Evolutionary conservation across 2,797 vertebrate genomes (phyloP).

Genomic region (Rhinella marina): DNA sequence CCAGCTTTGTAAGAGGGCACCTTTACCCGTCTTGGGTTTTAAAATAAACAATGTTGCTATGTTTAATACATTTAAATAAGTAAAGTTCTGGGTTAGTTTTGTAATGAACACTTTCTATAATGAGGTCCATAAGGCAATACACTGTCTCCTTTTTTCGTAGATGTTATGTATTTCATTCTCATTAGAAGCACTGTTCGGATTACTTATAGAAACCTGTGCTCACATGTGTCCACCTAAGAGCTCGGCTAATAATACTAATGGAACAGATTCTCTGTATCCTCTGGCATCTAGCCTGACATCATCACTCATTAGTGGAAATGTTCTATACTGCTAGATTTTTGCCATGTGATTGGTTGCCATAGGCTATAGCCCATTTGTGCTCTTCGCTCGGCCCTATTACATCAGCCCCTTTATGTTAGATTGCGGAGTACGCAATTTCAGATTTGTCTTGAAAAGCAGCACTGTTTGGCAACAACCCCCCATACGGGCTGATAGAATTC

Average conservation of each 20-base stretch:
- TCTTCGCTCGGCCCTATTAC: neutral
- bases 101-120: neutral
- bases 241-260: neutral
- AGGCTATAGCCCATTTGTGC: constrained; percentile 23
- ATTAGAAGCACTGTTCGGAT: neutral
- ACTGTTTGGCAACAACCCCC: constrained; percentile 40
- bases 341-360: constrained; percentile 18
- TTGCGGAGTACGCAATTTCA: neutral
- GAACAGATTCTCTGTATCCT: neutral
- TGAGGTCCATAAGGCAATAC: neutral
- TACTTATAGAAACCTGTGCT: neutral
- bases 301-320: constrained; percentile 1
- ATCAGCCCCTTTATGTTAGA: constrained; percentile 27
- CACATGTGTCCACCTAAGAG: neutral
- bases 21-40: neutral
- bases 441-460: constrained; percentile 36
- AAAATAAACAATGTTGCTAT: neutral
- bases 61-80: neutral
- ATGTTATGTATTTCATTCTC: neutral
- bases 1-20: neutral
- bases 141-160: neutral
- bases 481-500: constrained; percentile 32
- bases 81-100: neutral
- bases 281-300: neutral
- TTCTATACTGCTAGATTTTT: neutral